Evolutionary conservation across 2,888 invertebrate genomes (phyloP).

Genomic region (Synergus japonicus): DNA sequence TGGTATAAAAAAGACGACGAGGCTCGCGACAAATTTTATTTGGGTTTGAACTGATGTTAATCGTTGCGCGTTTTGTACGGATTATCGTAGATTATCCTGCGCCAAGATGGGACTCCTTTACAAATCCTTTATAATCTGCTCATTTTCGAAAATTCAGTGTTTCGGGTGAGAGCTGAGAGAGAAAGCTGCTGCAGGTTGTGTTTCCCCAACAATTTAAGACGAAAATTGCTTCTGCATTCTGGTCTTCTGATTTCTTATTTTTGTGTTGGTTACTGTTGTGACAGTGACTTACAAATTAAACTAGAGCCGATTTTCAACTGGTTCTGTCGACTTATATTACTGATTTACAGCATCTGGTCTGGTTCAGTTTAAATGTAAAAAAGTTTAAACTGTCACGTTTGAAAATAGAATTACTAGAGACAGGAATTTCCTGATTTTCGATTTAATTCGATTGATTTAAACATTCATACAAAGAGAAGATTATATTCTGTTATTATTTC

Average conservation of each 20-base stretch:
- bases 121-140: slow-evolving; percentile 36
- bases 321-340: slow-evolving; percentile 42
- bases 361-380: slow-evolving; percentile 53
- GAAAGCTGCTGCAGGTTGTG: slow-evolving; percentile 6
- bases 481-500: no score
- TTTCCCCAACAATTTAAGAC: slow-evolving; percentile 13
- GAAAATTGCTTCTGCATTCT: slow-evolving; percentile 7
- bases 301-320: slow-evolving; percentile 41
- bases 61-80: slow-evolving; percentile 16
- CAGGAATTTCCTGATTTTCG: not conserved
- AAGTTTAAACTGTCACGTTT: slow-evolving; percentile 39
- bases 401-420: not conserved
- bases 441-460: not conserved
- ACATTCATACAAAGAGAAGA: no score
- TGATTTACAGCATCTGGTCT: slow-evolving; percentile 43
- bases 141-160: slow-evolving; percentile 45
- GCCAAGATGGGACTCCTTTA: slow-evolving; percentile 35
- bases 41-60: slow-evolving; percentile 18
- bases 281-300: slow-evolving; percentile 52
- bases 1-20: not conserved
- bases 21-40: slow-evolving; percentile 20
- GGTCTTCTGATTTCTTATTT: not conserved
- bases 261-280: slow-evolving; percentile 44
- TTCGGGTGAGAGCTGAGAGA: slow-evolving; percentile 40
- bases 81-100: slow-evolving; percentile 47